Base-by-base conservation (phyloP, 2,888 invertebrate species). In the Patella depressa region DNA sequence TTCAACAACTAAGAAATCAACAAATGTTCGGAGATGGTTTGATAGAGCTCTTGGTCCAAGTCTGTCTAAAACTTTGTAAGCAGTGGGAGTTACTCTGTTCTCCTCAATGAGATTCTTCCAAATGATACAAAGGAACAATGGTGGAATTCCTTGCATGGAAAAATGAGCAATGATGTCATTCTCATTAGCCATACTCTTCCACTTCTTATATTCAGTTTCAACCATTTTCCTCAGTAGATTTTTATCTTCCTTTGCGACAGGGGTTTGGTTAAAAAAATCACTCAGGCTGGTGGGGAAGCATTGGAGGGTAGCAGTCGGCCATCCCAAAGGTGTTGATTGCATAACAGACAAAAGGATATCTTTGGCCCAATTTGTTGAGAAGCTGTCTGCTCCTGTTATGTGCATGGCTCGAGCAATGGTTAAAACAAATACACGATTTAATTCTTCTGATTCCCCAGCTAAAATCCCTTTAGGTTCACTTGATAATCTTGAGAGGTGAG, bases 101-200 rank as follows among this genome's bases (percentile, higher is more conserved):
- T 97, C 97, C 91, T 98, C 98, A 87, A 98, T 94, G 84, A 98
- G 95, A 95, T 97, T 97, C 92, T 98, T 98, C 95, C 97, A 98
- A 3, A 98, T 93, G 53, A 98, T 93, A 89, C 91, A 98, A 0
- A 98, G 93, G 90, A 98, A 98, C 29, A 98, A 92, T 0, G 96
- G 95, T 57, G 97, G 97, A 3, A 97, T 96, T 71, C 96, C 96
- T n/a, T 96, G 96, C 24, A 96, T 96, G 1, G 97, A 97, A 91
- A 98, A 98, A 91, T 98, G 98, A 1, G 97, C 95, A 87, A 98
- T 96, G 69, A 98, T 96, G 90, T 98, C 98, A 90, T 97, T 97
- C 90, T 98, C 98, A 91, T 97, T 98, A 71, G 95, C 96, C 98
- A 98, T 98, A 0, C 92, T 91, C 81, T 91, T 96, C 98, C 98